A percentile compares a stretch with the other conserved stretches of the same genome.
phyloP scores from a whole-genome alignment of 2,888 invertebrate genomes.

The Oligia fasciuncula region DNA sequence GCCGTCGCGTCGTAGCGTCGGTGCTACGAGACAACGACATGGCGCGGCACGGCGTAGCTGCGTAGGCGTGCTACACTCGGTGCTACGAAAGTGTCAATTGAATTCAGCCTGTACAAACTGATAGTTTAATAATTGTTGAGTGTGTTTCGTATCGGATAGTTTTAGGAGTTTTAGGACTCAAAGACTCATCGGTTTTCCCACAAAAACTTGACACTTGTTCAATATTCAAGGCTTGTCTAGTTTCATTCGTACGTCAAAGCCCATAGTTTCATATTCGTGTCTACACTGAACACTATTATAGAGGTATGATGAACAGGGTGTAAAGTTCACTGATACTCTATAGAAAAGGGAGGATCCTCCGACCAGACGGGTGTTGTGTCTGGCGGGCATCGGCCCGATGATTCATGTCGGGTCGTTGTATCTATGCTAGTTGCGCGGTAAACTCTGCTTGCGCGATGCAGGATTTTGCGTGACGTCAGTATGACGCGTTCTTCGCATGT shows the following conservation, averaged over 20 bases:
- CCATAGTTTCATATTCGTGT: too few relatives aligned
- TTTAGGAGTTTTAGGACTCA: background rate
- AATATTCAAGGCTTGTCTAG: background rate
- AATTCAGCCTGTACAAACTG: background rate
- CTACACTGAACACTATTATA: too few relatives aligned
- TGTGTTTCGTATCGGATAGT: background rate
- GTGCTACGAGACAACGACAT: background rate
- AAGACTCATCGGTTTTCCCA: background rate
- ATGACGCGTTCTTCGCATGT: too few relatives aligned
- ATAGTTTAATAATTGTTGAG: background rate
- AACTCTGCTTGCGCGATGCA: too few relatives aligned
- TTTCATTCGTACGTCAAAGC: background rate
- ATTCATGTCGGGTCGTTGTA: too few relatives aligned
- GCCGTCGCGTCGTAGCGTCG: background rate
- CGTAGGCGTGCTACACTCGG: constrained; percentile 19
- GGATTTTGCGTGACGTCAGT: too few relatives aligned
- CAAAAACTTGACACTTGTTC: background rate
- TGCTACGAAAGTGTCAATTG: constrained; percentile 14
- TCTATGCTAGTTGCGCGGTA: too few relatives aligned
- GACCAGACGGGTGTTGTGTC: too few relatives aligned
- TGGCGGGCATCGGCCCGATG: too few relatives aligned
- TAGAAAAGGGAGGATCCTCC: too few relatives aligned
- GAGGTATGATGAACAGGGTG: too few relatives aligned
- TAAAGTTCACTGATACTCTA: too few relatives aligned
- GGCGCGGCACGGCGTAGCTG: background rate